These are phyloP conservation scores for Gandaritis pyraliata DNA, from an alignment of 2,888 invertebrate genomes.

Conservation along the genomic window DNA sequence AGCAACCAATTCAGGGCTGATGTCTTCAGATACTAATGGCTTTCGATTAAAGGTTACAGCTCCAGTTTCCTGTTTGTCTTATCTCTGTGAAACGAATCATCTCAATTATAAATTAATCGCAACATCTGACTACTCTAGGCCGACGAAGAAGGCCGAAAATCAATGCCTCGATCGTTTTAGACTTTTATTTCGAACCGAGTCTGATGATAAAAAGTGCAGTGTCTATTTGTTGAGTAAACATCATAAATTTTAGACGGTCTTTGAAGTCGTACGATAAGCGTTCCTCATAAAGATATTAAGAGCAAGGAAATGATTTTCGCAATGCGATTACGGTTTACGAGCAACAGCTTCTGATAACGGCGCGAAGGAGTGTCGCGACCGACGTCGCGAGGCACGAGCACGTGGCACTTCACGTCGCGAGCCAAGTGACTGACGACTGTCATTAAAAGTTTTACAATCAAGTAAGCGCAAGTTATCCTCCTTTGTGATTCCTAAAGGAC, in stretches of 20 bases:
- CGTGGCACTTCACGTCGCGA: constrained; percentile 16
- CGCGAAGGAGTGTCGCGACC: constrained; percentile 14
- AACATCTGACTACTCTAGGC: constrained; percentile 69
- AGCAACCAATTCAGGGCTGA: constrained; percentile 43
- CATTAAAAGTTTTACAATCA: constrained; percentile 29
- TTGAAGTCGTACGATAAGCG: constrained; percentile 55
- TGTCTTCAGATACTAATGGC: constrained; percentile 45
- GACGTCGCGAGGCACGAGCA: constrained; percentile 10
- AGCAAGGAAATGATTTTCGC: constrained; percentile 42
- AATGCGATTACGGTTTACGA: constrained; percentile 39
- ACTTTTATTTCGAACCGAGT: constrained; percentile 56
- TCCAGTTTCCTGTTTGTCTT: constrained; percentile 51
- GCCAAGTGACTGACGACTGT: constrained; percentile 8
- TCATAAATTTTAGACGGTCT: constrained; percentile 56
- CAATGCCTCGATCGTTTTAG: constrained; percentile 66
- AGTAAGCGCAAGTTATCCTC: constrained; percentile 35
- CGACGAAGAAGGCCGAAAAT: constrained; percentile 58
- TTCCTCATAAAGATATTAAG: constrained; percentile 39
- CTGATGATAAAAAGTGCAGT: constrained; percentile 58
- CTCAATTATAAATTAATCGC: constrained; percentile 60
- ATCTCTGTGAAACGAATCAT: constrained; percentile 50
- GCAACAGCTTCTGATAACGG: constrained; percentile 30
- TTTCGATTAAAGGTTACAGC: constrained; percentile 45
- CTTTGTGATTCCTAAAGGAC: constrained; percentile 35
- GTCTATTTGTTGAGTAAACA: constrained; percentile 66